phyloP scores from a whole-genome alignment of 1,140 invertebrate genomes.

The Sinonovacula constricta region DNA sequence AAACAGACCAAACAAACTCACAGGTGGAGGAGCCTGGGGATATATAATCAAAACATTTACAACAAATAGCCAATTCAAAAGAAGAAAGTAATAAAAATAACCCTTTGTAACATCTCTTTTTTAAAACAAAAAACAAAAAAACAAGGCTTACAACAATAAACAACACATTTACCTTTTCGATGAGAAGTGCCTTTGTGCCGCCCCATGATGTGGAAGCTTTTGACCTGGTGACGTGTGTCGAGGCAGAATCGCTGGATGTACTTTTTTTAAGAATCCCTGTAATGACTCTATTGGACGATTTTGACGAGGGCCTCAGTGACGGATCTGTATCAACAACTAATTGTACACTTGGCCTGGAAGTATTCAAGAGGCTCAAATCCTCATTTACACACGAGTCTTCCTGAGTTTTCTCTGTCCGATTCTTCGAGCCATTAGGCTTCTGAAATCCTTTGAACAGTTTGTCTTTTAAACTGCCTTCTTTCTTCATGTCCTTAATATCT shows the following conservation, averaged over 20 bases:
- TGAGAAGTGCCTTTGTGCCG: slow-evolving; percentile 20
- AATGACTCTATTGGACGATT: not conserved
- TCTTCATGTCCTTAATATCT: not conserved
- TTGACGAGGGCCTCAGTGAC: not conserved
- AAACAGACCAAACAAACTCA: no score
- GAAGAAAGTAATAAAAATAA: no score
- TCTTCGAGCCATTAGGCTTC: slow-evolving; percentile 15
- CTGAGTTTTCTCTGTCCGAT: slow-evolving; percentile 2
- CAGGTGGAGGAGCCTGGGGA: no score
- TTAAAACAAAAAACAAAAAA: not conserved
- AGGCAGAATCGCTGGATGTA: slow-evolving; percentile 26
- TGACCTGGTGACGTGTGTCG: not conserved
- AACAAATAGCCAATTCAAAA: no score
- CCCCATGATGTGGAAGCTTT: not conserved
- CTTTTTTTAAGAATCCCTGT: slow-evolving; percentile 30
- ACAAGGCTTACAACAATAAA: no score
- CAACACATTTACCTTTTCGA: slow-evolving; percentile 33
- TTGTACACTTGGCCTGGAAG: not conserved
- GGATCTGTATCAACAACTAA: slow-evolving; percentile 16
- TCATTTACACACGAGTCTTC: not conserved
- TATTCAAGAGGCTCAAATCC: not conserved
- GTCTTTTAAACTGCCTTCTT: slow-evolving; percentile 21
- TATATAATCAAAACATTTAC: no score
- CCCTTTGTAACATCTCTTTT: not conserved
- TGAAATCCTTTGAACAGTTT: slow-evolving; percentile 21